Evolutionary conservation across 2,888 invertebrate genomes (phyloP).

Genomic region (Platycheirus albimanus): DNA sequence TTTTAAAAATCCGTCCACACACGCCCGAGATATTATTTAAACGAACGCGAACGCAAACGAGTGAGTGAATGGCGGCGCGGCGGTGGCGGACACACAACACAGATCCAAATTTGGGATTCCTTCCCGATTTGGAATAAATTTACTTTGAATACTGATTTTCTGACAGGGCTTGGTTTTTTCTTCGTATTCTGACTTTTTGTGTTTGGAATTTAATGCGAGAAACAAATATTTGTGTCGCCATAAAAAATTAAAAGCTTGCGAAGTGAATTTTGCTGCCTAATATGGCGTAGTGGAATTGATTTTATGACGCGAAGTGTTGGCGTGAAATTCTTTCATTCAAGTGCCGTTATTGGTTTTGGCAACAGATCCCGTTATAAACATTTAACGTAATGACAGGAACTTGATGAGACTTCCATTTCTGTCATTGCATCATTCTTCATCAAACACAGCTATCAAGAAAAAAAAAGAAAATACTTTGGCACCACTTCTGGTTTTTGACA

Average conservation of each 20-base stretch:
- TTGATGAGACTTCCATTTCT: too few species aligned
- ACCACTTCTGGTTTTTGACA: too few species aligned
- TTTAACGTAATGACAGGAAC: too few species aligned
- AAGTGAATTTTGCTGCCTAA: conserved; percentile 1
- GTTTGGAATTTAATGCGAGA: conserved; percentile 17
- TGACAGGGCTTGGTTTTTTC: background rate
- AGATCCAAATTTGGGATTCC: conserved; percentile 54
- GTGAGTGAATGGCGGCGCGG: background rate
- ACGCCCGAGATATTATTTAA: too few species aligned
- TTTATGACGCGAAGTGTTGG: conserved; percentile 16
- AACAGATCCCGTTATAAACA: background rate
- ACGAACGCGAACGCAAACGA: background rate
- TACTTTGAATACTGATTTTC: conserved; percentile 33
- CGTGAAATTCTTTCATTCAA: conserved; percentile 20
- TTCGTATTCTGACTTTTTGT: background rate
- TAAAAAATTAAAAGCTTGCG: background rate
- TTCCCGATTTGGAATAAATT: conserved; percentile 51
- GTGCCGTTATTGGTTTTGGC: conserved; percentile 10
- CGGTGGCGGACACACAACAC: background rate
- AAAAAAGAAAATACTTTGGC: too few species aligned
- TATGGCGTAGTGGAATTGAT: conserved; percentile 15
- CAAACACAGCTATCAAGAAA: too few species aligned
- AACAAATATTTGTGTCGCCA: conserved; percentile 14
- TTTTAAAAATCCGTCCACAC: conserved; percentile 47
- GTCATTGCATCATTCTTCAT: too few species aligned